Percentiles rank a stretch among this genome's conserved stretches.
Conservation (phyloP, 1,140 invertebrate species). For the Drosophila ambigua region DNA sequence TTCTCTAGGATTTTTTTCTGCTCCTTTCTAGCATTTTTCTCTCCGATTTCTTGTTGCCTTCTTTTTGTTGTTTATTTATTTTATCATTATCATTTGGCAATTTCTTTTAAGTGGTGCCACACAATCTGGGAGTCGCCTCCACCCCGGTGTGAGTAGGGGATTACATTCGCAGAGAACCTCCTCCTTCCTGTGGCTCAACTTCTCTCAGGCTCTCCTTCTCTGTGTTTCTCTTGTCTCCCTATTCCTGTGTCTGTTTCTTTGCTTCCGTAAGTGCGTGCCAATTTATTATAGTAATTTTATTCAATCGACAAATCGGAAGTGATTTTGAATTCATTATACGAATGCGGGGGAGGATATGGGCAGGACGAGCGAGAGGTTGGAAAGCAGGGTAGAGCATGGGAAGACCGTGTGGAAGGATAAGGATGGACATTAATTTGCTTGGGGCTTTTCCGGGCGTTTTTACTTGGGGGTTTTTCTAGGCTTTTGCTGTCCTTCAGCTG, state of each 20-base stretch:
- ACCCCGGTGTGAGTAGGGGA: too few species aligned
- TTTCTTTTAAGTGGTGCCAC: constrained; percentile 82
- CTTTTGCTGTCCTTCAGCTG: constrained; percentile 12
- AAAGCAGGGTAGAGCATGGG: too few species aligned
- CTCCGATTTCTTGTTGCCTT: neutral
- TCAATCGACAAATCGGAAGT: constrained; percentile 84
- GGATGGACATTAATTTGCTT: constrained; percentile 18
- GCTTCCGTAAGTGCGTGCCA: constrained; percentile 51
- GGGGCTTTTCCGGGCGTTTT: too few species aligned
- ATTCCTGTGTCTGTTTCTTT: constrained; percentile 6
- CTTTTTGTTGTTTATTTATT: constrained; percentile 76
- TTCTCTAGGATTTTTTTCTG: neutral
- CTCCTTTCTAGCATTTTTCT: too few species aligned
- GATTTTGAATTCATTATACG: constrained; percentile 79
- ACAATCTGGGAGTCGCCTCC: too few species aligned
- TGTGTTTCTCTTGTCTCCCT: neutral
- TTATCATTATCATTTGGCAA: constrained; percentile 78
- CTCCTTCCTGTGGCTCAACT: too few species aligned
- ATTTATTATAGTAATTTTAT: constrained; percentile 83
- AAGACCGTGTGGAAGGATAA: too few species aligned
- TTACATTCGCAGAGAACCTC: too few species aligned
- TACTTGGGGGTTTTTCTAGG: too few species aligned
- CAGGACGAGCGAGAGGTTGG: neutral
- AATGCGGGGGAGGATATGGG: constrained; percentile 2
- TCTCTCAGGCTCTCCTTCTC: neutral